Conservation (phyloP, 1,140 invertebrate genomes). For the Cardiocondyla obscurior region DNA sequence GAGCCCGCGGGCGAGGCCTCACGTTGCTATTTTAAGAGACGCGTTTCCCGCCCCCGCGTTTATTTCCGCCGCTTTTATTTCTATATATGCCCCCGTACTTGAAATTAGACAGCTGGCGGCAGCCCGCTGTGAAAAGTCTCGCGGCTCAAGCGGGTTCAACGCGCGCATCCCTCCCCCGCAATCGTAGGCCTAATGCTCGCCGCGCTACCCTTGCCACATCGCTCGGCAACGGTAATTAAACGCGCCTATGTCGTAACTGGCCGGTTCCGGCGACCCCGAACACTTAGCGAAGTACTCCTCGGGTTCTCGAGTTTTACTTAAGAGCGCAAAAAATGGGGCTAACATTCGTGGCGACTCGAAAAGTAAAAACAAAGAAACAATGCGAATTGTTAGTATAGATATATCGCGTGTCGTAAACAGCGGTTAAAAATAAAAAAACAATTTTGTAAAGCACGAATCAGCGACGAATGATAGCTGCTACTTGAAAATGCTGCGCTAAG, state of each 20-base stretch:
- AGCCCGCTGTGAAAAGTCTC: conserved; percentile 51
- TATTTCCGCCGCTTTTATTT: conserved; percentile 63
- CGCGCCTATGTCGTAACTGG: background rate
- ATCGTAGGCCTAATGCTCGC: too few species aligned
- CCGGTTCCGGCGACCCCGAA: background rate
- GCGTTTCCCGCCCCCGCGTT: conserved; percentile 60
- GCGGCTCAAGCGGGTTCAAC: background rate
- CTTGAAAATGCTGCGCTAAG: conserved; percentile 23
- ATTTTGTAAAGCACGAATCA: background rate
- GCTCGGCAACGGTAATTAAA: conserved; percentile 18
- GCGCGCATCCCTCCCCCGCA: too few species aligned
- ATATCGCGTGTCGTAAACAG: background rate
- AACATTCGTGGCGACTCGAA: too few species aligned
- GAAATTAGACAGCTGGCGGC: conserved; percentile 40
- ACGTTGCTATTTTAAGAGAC: conserved; percentile 65
- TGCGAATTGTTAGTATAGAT: background rate
- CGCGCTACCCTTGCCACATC: background rate
- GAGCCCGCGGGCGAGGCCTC: conserved; percentile 44
- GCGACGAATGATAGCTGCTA: background rate
- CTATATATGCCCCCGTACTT: conserved; percentile 41
- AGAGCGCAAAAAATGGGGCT: background rate
- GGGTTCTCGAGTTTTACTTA: background rate
- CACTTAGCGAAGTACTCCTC: background rate
- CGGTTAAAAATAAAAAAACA: background rate
- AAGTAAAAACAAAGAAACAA: too few species aligned